Base-by-base conservation (phyloP, 2,888 invertebrate genomes). In the Ormyrus thymus region DNA sequence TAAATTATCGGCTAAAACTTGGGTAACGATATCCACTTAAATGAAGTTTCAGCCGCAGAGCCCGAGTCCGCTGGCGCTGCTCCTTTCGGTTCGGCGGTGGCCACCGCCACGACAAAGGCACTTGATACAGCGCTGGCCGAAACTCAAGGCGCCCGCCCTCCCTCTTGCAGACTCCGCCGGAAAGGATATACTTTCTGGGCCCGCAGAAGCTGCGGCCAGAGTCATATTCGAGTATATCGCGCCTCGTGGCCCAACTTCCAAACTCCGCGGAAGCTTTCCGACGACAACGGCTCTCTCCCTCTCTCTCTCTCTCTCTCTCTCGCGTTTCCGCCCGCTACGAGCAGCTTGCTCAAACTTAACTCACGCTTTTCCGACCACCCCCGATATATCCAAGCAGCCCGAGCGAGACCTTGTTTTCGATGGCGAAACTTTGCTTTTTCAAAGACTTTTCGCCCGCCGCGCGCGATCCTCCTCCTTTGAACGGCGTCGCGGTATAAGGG, bases 1-100 rank as follows among this genome's bases (percentile, higher is more conserved):
- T 83, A 84, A 84, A 83, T 84, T 83, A 83, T 83, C 80, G 82
- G 83, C 78, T 77, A 74, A 82, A 84, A 84, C 79, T 83, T 81
- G 66, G 74, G 65, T 77, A 76, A 83, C 82, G 83, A 84, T 83
- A 83, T 83, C 83, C 83, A 84, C 81, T 83, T 83, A 80, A 83
- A 83, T 81, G 83, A 84, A 84, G 84, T 84, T 84, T 80, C 74
- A 56, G 68, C 69, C 69, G 65, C 73, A 62, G 46, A 48, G 61
- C 61, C 29, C 29, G 51, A 48, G 56, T 56, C 70, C 68, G 69
- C 29, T 29, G 29, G 29, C 68, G 56, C 15, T 53, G 46, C 66
- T 82, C 81, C 81, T 78, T 75, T 59, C 6, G 55, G 50, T 74
- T 80, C 73, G 50, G 61, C 45, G 53, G 62, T 59, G 69, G 70